Percentiles rank a stretch among this genome's conserved stretches.
Evolutionary conservation across 2,888 invertebrate species (phyloP).

Genomic region (Tetanocera ferruginea): DNA sequence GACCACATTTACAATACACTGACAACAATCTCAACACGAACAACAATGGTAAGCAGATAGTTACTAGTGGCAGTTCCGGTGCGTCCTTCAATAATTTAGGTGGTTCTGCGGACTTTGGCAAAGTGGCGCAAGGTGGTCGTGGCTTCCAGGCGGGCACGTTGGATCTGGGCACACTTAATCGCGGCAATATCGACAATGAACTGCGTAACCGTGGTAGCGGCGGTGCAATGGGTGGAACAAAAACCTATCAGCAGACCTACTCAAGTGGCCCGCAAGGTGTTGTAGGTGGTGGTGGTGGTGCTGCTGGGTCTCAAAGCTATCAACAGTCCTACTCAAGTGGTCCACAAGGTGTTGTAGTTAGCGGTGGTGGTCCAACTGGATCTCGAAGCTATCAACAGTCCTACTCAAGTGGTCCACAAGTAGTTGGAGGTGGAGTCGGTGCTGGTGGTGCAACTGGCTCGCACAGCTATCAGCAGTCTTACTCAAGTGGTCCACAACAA

Average conservation of each 20-base stretch:
- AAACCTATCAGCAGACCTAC: conserved; percentile 47
- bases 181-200: conserved; percentile 66
- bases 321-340: conserved; percentile 4
- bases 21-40: conserved; percentile 53
- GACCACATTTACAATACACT: conserved; percentile 41
- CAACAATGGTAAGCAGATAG: conserved; percentile 34
- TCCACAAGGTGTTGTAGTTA: conserved; percentile 20
- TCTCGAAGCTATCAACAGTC: conserved; percentile 31
- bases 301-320: conserved; percentile 26
- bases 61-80: conserved; percentile 43
- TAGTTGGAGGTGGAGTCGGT: conserved; percentile 19
- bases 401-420: conserved; percentile 16
- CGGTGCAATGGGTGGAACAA: conserved; percentile 34
- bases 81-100: conserved; percentile 10
- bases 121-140: conserved; percentile 55
- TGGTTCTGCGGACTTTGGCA: conserved; percentile 49
- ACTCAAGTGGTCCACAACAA: conserved; percentile 12
- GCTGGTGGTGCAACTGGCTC: background rate
- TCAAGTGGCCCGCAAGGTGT: conserved; percentile 39
- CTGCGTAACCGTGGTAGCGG: conserved; percentile 51
- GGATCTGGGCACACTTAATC: conserved; percentile 61
- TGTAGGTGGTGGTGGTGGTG: conserved; percentile 8
- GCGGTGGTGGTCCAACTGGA: background rate
- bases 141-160: conserved; percentile 64
- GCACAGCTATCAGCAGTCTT: conserved; percentile 32